Evolutionary conservation across 2,888 invertebrate genomes (phyloP).

Genomic region (Chrysina gloriosa): DNA sequence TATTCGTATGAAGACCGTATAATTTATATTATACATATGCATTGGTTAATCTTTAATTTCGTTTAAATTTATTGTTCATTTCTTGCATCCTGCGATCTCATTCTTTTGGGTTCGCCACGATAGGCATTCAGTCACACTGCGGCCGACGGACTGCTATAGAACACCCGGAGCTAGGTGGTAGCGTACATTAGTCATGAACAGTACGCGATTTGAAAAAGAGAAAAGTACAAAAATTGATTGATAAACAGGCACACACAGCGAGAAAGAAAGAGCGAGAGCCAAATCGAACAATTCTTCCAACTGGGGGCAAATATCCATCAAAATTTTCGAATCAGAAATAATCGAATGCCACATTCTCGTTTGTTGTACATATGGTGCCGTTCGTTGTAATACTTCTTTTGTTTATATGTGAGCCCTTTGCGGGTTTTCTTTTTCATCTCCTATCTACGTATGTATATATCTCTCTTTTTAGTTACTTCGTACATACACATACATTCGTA

Average conservation of each 20-base stretch:
- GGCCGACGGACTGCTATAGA: constrained; percentile 33
- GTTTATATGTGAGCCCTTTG: constrained; percentile 15
- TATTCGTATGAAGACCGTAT: no score
- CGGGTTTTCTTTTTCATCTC: constrained; percentile 5
- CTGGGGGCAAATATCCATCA: constrained; percentile 41
- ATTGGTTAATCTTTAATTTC: constrained; percentile 15
- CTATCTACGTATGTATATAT: not conserved
- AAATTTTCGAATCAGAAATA: constrained; percentile 43
- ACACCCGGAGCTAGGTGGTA: constrained; percentile 38
- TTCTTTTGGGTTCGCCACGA: constrained; percentile 25
- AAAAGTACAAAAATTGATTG: constrained; percentile 35
- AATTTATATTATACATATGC: no score
- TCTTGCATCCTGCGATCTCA: constrained; percentile 7
- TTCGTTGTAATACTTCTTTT: constrained; percentile 23
- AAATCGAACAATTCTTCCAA: constrained; percentile 28
- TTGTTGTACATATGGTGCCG: constrained; percentile 31
- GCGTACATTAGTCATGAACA: constrained; percentile 41
- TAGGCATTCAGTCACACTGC: constrained; percentile 41
- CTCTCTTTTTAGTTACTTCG: not conserved
- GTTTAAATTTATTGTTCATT: constrained; percentile 27
- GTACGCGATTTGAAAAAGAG: constrained; percentile 30
- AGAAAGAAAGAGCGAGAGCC: not conserved
- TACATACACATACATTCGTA: not conserved
- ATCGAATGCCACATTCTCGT: constrained; percentile 40
- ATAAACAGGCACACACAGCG: constrained; percentile 32